Base-by-base conservation (phyloP, 2,888 invertebrate species). In the Pollenia amentaria region DNA sequence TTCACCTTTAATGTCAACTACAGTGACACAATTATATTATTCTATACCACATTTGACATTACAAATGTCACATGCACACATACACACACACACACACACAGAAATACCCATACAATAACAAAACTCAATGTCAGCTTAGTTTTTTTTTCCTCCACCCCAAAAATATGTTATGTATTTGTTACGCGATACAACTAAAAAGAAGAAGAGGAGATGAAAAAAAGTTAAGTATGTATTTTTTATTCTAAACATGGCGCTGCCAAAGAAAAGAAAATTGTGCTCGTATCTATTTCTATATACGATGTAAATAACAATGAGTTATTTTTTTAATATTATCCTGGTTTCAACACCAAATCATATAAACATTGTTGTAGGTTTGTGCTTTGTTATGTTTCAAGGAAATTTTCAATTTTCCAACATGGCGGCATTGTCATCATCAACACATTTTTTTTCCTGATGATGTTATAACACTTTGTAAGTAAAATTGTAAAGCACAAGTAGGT, bases 1-100 rank as follows among this genome's bases (percentile, higher is more conserved):
- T 77, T 72, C 76, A 81, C 81, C 81, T 77, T 77, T 81, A 84
- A 80, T 81, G 77, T 81, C 85, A 85, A 38, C 81, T 65, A 81
- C 75, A 86, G 65, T 88, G 81, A 82, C 81, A 86, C 75, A 84
- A 84, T 88, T 86, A 77, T 81, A 81, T 79, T 48, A 78, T 81
- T 64, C 14, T 69, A 44, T 53, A 48, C 44, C 38, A 69, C 73
- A 72, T 81, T 81, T 70, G 73, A 81, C 72, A 77, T 73, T 46
- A 85, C 51, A 81, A 65, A 72, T 73, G 81, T 77, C 77, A 72
- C 62, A 81, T 29, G 51, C 10, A 62, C 29, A 51, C 7, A 51
- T 40, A 40, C 29, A 51, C 4, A 29, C 12, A 42, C 21, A 57
- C 1, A 38, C 12, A 3, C 29, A 40, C 29, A 62, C 10, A 53